Evolutionary conservation across 2,113 vertebrate species (phyloP).

Genomic region (Cettia cetti): DNA sequence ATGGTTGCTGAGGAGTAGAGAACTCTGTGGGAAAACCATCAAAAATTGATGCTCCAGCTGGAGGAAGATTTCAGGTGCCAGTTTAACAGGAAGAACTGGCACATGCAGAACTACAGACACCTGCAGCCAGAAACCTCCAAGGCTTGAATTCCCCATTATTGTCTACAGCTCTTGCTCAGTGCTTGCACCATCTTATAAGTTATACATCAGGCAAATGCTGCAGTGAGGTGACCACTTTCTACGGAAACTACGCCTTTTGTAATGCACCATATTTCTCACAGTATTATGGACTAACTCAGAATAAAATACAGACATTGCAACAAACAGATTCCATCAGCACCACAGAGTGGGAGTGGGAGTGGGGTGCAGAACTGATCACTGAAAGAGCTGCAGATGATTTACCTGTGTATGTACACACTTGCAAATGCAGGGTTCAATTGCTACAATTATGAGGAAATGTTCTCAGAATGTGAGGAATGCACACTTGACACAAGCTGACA

Average conservation of each 20-base stretch:
- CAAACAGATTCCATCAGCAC: neutral
- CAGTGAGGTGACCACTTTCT: neutral
- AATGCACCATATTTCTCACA: neutral
- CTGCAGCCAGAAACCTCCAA: neutral
- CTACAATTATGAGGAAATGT: fast-evolving
- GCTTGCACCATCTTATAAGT: neutral
- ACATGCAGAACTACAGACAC: neutral
- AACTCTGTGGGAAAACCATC: neutral
- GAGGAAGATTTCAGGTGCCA: neutral
- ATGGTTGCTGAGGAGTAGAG: neutral
- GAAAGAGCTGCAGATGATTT: neutral
- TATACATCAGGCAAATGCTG: neutral
- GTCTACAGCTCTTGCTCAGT: neutral
- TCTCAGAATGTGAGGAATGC: neutral
- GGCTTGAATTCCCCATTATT: neutral
- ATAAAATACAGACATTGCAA: neutral
- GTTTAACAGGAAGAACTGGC: neutral
- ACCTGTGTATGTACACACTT: neutral
- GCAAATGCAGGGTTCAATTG: neutral
- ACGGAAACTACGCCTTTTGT: neutral
- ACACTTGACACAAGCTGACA: neutral
- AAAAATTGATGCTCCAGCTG: neutral
- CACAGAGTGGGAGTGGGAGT: neutral
- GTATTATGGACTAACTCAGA: neutral
- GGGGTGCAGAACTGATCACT: neutral